Percentiles rank a stretch among this genome's conserved stretches.
phyloP scores from a whole-genome alignment of 2,797 vertebrate genomes.

The Lagocephalus sceleratus region DNA sequence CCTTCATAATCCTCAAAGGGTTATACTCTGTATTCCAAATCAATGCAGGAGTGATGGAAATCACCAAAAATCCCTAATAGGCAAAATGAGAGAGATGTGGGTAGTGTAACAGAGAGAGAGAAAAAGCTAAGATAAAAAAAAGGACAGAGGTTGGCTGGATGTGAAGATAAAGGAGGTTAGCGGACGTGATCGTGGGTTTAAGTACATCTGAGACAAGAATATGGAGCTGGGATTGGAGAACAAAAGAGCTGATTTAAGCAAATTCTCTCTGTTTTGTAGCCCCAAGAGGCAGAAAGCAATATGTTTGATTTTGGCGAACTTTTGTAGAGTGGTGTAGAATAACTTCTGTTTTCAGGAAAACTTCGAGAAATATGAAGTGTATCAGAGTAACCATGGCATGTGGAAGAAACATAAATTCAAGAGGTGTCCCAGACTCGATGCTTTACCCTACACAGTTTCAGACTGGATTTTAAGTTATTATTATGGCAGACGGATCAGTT shows the following conservation, averaged over 20 bases:
- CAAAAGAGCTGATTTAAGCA: slow-evolving; percentile 13
- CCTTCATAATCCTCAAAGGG: slow-evolving; percentile 38
- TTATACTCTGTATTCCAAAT: slow-evolving; percentile 11
- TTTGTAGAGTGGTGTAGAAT: neutral
- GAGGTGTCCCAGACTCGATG: too few relatives aligned
- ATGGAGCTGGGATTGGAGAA: neutral
- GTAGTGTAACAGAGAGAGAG: neutral
- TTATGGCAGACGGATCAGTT: too few relatives aligned
- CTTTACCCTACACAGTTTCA: too few relatives aligned
- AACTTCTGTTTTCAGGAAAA: neutral
- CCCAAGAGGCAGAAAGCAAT: slow-evolving; percentile 8
- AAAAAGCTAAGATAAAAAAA: neutral
- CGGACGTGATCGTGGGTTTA: neutral
- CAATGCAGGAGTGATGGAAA: slow-evolving; percentile 7
- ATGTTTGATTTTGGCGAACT: slow-evolving; percentile 7
- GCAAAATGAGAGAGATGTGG: slow-evolving; percentile 20
- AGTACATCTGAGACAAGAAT: slow-evolving; percentile 8
- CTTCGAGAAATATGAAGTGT: neutral
- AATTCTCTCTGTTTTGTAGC: slow-evolving; percentile 1
- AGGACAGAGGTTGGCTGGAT: neutral
- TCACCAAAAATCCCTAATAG: slow-evolving; percentile 14
- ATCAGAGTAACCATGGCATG: too few relatives aligned
- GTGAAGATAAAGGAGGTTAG: slow-evolving; percentile 5
- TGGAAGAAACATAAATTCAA: too few relatives aligned
- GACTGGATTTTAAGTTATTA: too few relatives aligned